phyloP scores from a whole-genome alignment of 1,140 invertebrate species.

The Ostrea edulis region DNA sequence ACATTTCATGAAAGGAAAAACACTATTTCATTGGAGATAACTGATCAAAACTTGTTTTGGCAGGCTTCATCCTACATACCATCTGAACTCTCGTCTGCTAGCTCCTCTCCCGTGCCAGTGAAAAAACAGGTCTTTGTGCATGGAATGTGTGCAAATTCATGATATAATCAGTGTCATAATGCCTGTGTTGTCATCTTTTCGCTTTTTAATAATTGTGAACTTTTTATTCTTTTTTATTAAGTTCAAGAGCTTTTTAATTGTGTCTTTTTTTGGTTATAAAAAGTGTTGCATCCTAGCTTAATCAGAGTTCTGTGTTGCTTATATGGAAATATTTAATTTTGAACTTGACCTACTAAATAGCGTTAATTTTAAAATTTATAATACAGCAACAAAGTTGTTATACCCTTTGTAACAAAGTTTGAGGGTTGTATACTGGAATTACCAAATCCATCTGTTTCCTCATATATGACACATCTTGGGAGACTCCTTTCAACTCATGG shows the following conservation, averaged over 20 bases:
- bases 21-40: background rate
- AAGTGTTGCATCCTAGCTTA: background rate
- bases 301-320: background rate
- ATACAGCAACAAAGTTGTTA: too few relatives aligned
- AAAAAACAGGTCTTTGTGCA: constrained; percentile 35
- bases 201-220: background rate
- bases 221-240: background rate
- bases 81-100: constrained; percentile 21
- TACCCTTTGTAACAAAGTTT: too few relatives aligned
- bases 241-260: constrained; percentile 31
- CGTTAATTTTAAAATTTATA: background rate
- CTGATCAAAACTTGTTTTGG: background rate
- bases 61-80: constrained; percentile 47
- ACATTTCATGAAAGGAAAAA: background rate
- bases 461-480: too few relatives aligned
- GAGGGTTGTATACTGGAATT: too few relatives aligned
- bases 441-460: too few relatives aligned
- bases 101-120: constrained; percentile 30
- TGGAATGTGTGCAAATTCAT: background rate
- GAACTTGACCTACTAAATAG: background rate
- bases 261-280: background rate
- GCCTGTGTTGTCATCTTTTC: background rate
- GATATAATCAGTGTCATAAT: background rate
- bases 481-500: too few relatives aligned
- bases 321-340: background rate